Evolutionary conservation across 2,888 invertebrate genomes (phyloP).

Genomic region (Nymphalis urticae): DNA sequence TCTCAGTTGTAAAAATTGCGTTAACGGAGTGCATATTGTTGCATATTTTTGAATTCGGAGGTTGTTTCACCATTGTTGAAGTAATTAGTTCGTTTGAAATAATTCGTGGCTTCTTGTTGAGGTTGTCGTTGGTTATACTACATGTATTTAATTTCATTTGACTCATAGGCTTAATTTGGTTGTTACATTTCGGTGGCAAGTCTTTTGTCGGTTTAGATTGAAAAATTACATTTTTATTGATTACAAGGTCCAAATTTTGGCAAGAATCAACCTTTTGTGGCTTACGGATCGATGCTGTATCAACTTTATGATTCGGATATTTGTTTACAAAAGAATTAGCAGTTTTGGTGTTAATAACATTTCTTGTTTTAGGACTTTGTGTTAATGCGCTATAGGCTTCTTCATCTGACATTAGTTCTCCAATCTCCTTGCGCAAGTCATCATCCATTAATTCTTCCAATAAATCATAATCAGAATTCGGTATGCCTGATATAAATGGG

Average conservation of each 20-base stretch:
- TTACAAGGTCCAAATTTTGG: background rate
- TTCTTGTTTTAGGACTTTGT: slow-evolving; percentile 38
- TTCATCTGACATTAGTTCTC: slow-evolving; percentile 70
- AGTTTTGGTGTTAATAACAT: slow-evolving; percentile 2
- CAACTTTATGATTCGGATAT: slow-evolving; percentile 7
- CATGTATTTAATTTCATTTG: slow-evolving; percentile 9
- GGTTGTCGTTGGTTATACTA: background rate
- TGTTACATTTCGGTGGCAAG: slow-evolving; percentile 8
- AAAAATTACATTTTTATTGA: background rate
- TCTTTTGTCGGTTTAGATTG: background rate
- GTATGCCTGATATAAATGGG: slow-evolving; percentile 64
- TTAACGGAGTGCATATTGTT: background rate
- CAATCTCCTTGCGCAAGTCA: slow-evolving; percentile 70
- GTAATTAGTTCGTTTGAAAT: slow-evolving; percentile 23
- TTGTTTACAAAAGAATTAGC: slow-evolving; percentile 4
- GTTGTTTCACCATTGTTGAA: background rate
- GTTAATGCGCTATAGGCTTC: slow-evolving; percentile 48
- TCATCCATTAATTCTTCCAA: slow-evolving; percentile 75
- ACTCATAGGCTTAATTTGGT: background rate
- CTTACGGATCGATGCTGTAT: background rate
- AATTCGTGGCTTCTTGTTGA: slow-evolving; percentile 15
- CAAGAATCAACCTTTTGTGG: slow-evolving; percentile 10
- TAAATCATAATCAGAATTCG: slow-evolving; percentile 69
- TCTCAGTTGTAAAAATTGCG: background rate
- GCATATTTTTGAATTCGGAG: background rate